Conservation (phyloP, 2,113 vertebrate species). For the Halichoerus grypus region DNA sequence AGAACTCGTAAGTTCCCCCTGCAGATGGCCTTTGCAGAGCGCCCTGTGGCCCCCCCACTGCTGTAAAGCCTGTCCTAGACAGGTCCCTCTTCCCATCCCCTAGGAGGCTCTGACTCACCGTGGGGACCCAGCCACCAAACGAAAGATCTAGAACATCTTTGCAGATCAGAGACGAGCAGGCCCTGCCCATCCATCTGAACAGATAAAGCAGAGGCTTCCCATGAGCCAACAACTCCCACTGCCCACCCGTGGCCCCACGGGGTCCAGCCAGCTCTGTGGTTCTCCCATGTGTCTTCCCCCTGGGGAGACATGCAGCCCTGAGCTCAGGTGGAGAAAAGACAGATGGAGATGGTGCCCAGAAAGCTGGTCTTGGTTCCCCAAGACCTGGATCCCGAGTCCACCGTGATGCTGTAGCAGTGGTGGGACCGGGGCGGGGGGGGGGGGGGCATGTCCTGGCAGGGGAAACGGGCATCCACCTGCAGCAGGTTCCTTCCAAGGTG, state of each 20-base stretch:
- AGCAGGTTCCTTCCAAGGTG: neutral
- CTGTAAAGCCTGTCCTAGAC: neutral
- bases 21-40: neutral
- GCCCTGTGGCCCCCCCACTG: fast-evolving
- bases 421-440: neutral
- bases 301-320: fast-evolving
- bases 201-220: neutral
- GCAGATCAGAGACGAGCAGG: neutral
- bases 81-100: neutral
- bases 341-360: neutral
- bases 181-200: neutral
- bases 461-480: too few relatives aligned
- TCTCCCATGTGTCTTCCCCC: neutral
- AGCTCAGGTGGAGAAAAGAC: neutral
- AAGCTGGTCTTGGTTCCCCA: neutral
- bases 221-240: neutral
- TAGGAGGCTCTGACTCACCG: neutral
- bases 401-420: too few relatives aligned
- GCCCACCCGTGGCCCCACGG: fast-evolving
- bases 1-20: neutral
- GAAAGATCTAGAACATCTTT: neutral
- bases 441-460: neutral
- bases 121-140: neutral
- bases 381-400: neutral
- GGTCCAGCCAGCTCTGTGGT: neutral